Evolutionary conservation across 2,888 invertebrate genomes (phyloP).

Genomic region (Idaea dimidiata): DNA sequence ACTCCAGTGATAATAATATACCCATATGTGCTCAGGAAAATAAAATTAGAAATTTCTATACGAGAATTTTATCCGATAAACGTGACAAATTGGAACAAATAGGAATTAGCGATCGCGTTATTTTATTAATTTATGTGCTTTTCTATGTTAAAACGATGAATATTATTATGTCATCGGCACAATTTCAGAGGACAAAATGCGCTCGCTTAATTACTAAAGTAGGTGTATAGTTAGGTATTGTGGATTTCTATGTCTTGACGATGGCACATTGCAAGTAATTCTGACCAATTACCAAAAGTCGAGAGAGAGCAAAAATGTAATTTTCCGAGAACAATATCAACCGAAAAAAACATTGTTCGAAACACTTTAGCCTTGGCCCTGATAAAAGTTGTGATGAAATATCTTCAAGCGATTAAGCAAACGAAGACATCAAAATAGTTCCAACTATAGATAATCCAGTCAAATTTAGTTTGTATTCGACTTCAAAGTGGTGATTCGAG

Average conservation of each 20-base stretch:
- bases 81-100: conserved; percentile 7
- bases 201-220: neutral
- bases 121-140: neutral
- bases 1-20: neutral
- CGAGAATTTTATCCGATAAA: conserved; percentile 6
- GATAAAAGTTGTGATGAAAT: neutral
- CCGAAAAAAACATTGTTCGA: neutral
- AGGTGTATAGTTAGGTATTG: neutral
- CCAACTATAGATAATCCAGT: conserved; percentile 1
- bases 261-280: neutral
- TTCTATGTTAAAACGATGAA: neutral
- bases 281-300: neutral
- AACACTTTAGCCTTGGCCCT: neutral
- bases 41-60: neutral
- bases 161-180: neutral
- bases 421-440: neutral
- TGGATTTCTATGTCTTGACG: neutral
- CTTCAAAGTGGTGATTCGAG: conserved; percentile 44
- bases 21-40: neutral
- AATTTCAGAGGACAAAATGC: neutral
- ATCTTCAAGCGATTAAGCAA: neutral
- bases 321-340: neutral
- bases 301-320: neutral
- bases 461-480: conserved; percentile 5
- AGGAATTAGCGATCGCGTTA: neutral